Evolutionary conservation across 2,113 vertebrate genomes (phyloP).

Genomic region (Setophaga kirtlandii): DNA sequence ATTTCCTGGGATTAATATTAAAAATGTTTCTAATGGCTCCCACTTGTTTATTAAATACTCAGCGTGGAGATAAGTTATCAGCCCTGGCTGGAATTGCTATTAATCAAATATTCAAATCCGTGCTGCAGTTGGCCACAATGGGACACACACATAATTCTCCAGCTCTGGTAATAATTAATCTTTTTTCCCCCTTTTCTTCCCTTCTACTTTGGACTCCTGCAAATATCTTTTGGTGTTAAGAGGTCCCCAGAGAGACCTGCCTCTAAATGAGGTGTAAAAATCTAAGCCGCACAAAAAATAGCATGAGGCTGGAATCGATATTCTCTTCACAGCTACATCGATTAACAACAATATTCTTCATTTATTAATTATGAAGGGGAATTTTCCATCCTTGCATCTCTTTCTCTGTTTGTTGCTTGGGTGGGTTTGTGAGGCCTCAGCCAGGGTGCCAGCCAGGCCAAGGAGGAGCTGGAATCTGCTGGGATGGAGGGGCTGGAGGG

Average conservation of each 20-base stretch:
- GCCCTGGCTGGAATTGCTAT: constrained; percentile 57
- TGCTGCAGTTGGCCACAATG: constrained; percentile 14
- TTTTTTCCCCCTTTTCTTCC: constrained; percentile 12
- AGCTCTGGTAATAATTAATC: constrained; percentile 57
- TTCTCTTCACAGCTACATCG: constrained; percentile 78
- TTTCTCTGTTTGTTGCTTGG: constrained; percentile 29
- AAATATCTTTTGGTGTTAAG: constrained; percentile 80
- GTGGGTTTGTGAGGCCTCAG: neutral
- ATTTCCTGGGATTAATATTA: constrained; percentile 55
- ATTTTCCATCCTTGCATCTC: constrained; percentile 71
- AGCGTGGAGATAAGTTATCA: constrained; percentile 44
- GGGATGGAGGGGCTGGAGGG: neutral
- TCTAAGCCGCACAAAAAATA: constrained; percentile 76
- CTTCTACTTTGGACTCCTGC: constrained; percentile 43
- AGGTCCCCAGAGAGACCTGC: constrained; percentile 76
- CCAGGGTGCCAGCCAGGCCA: fast-evolving
- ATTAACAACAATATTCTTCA: constrained; percentile 86
- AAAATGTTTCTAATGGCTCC: constrained; percentile 26
- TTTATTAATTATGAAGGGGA: constrained; percentile 87
- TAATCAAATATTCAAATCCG: constrained; percentile 81
- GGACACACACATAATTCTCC: constrained; percentile 29
- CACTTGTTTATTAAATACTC: constrained; percentile 58
- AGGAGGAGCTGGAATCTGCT: neutral
- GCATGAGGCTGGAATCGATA: constrained; percentile 73
- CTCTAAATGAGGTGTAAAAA: constrained; percentile 83